Base-by-base conservation (phyloP, 2,797 vertebrate species). In the Erithacus rubecula region DNA sequence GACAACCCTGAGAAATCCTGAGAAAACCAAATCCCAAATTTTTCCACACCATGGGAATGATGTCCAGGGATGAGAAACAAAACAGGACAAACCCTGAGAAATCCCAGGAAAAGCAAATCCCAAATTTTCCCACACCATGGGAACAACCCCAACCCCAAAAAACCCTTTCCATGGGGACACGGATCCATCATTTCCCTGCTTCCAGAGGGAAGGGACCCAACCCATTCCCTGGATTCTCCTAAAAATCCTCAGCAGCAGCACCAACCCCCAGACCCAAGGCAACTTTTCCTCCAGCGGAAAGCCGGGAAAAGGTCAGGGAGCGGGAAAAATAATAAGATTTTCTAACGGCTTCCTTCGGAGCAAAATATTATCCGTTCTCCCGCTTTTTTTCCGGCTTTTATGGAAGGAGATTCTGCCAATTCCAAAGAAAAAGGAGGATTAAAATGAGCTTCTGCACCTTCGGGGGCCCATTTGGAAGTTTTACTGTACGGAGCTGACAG, bases 381-480 rank as follows among this genome's bases (percentile, higher is more conserved):
- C 91, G 15, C 4, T 97, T 97, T 97, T 97, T 98, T 97, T 97
- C 17, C 96, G 96, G 95, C 86, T 98, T 98, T 98, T 98, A 98
- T 98, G 98, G 98, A 98, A 98, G 98, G 97, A 98, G 97, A 97
- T 98, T 98, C 98, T 97, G 98, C 98, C 98, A 98, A 98, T 98
- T 98, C 97, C 77, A 96, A 97, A 98, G 97, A 98, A 98, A 97
- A 98, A 98, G 97, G 97, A 98, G 98, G 98, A 98, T 98, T 98
- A 97, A 98, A 98, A 98, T 98, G 98, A 98, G 98, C 98, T 98
- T 98, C 98, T 98, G 98, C 98, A 98, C 98, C 98, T 98, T 98
- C 98, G 98, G 98, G 98, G 98, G 98, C 96, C 98, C 98, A 98
- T 98, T 98, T 98, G 98, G 98, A 98, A 98, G 98, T 98, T 98